Evolutionary conservation across 2,113 vertebrate genomes (phyloP).

Genomic region (Alligator sinensis): DNA sequence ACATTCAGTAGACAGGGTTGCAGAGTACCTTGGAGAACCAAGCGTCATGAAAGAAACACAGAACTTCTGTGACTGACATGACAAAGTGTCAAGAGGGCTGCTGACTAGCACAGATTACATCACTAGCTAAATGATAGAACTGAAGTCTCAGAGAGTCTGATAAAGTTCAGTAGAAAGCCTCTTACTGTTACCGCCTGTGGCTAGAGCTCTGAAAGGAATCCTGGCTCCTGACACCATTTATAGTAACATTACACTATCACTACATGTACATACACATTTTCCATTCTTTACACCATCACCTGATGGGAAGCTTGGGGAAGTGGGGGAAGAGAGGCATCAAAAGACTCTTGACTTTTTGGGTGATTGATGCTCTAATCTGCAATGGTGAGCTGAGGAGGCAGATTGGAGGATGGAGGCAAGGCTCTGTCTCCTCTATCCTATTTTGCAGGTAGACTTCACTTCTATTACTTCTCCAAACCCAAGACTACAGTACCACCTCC

Average conservation of each 20-base stretch:
- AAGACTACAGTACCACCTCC: fast-evolving
- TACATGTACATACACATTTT: constrained; percentile 54
- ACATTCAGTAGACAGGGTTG: neutral
- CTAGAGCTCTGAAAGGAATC: constrained; percentile 16
- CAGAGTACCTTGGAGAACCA: neutral
- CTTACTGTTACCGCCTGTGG: neutral
- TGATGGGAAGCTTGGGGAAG: constrained; percentile 28
- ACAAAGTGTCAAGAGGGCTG: neutral
- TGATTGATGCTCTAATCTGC: fast-evolving
- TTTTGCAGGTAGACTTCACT: neutral
- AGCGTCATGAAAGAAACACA: neutral
- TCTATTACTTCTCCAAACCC: neutral
- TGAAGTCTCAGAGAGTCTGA: constrained; percentile 10
- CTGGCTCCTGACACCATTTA: constrained; percentile 26
- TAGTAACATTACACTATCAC: neutral
- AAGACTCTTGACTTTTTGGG: too few relatives aligned
- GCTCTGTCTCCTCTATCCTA: fast-evolving
- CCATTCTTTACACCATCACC: constrained; percentile 43
- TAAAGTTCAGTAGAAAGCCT: neutral
- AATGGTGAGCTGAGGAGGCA: neutral
- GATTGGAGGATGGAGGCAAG: neutral
- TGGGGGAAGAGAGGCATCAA: constrained; percentile 4
- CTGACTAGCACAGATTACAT: constrained; percentile 6
- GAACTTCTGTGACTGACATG: neutral
- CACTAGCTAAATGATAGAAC: neutral